phyloP scores from a whole-genome alignment of 2,888 invertebrate species.

The Eutolmus rufibarbis region DNA sequence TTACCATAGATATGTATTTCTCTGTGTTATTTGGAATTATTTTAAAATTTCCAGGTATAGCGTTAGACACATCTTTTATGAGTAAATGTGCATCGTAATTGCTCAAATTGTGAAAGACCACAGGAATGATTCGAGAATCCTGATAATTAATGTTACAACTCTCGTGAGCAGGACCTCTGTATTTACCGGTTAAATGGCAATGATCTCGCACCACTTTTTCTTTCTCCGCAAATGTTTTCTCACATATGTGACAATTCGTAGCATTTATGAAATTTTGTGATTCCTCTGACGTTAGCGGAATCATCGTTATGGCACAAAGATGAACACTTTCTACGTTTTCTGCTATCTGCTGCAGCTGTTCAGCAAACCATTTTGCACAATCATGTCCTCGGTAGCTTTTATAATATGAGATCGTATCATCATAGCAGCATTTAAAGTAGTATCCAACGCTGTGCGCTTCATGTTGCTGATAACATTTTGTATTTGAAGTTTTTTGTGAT shows the following conservation, averaged over 20 bases:
- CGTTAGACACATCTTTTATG: neutral
- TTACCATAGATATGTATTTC: neutral
- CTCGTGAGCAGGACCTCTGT: neutral
- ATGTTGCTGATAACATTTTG: conserved; percentile 11
- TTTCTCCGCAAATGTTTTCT: neutral
- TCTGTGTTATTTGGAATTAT: conserved; percentile 20
- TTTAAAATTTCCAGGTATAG: neutral
- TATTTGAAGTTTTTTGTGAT: neutral
- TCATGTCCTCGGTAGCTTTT: neutral
- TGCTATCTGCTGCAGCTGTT: neutral
- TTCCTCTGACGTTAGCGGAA: neutral
- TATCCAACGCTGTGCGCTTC: conserved; percentile 8
- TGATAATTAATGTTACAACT: conserved; percentile 24
- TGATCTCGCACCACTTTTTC: conserved; percentile 5
- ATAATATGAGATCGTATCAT: conserved; percentile 4
- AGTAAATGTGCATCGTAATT: conserved; percentile 18
- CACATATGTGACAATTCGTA: conserved; percentile 1
- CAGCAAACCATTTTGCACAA: neutral
- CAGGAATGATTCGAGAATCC: neutral
- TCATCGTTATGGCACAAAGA: neutral
- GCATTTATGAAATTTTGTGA: neutral
- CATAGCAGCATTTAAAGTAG: conserved; percentile 24
- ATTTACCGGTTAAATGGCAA: conserved; percentile 8
- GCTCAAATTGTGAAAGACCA: conserved; percentile 14
- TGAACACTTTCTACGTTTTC: conserved; percentile 2